Evolutionary conservation across 2,113 vertebrate genomes (phyloP).

Genomic region (Bos javanicus): DNA sequence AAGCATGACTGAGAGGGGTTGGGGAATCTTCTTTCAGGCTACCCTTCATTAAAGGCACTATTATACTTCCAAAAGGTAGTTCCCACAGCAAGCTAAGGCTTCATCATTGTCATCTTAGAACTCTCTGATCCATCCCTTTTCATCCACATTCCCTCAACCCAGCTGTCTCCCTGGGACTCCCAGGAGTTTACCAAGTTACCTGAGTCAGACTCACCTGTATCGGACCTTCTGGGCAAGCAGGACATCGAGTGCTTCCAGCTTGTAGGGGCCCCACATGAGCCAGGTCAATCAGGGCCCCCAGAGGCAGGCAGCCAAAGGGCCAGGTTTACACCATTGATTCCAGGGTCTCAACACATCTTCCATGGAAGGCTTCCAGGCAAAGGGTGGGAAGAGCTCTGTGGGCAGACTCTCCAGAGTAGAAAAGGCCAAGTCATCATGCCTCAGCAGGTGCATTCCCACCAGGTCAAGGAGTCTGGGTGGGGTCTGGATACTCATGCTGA

Average conservation of each 20-base stretch:
- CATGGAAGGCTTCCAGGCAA: background rate
- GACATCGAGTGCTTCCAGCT: background rate
- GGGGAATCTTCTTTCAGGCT: background rate
- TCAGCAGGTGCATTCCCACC: background rate
- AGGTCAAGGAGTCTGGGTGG: background rate
- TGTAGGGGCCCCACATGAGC: accelerated
- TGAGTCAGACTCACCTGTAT: background rate
- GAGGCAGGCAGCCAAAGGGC: background rate
- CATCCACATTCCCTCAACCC: background rate
- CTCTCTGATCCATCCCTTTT: background rate
- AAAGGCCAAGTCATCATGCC: background rate
- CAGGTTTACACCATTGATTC: background rate
- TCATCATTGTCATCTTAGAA: background rate
- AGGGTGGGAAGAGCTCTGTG: background rate
- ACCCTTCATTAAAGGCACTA: accelerated
- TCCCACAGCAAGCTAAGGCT: background rate
- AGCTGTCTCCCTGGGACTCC: background rate
- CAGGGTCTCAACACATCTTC: background rate
- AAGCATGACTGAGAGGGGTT: accelerated
- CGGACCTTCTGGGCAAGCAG: background rate
- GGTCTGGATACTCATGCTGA: background rate
- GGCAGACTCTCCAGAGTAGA: background rate
- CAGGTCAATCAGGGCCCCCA: background rate
- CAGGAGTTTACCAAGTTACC: no score
- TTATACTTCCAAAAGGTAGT: background rate